Evolutionary conservation across 2,113 vertebrate species (phyloP).

Genomic region (Physeter macrocephalus): DNA sequence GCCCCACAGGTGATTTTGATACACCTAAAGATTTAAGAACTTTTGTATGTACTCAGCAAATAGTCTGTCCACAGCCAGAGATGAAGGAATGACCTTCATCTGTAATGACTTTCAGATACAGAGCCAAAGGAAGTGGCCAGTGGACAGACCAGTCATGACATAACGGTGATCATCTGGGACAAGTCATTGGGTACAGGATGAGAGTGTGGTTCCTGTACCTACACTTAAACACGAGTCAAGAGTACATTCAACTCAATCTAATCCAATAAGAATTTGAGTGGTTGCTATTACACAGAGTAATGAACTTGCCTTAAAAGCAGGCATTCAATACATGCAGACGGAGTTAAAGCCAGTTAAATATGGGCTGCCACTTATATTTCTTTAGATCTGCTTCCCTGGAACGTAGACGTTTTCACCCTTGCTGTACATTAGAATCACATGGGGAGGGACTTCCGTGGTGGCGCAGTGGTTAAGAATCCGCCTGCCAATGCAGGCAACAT

Average conservation of each 20-base stretch:
- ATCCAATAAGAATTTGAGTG: neutral
- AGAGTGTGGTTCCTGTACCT: neutral
- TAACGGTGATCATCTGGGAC: neutral
- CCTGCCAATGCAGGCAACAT: too few species aligned
- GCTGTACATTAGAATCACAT: neutral
- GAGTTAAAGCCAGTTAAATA: neutral
- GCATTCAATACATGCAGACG: neutral
- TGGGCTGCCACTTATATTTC: neutral
- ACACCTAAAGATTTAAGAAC: neutral
- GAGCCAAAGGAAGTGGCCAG: neutral
- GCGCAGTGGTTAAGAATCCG: too few species aligned
- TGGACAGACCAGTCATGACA: neutral
- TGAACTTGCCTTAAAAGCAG: slow-evolving; percentile 16
- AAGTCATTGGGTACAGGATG: neutral
- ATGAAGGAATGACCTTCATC: neutral
- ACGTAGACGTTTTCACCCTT: neutral
- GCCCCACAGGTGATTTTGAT: too few species aligned
- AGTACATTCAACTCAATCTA: neutral
- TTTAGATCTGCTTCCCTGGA: neutral
- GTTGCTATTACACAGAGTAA: neutral
- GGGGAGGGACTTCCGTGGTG: neutral
- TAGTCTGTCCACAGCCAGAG: neutral
- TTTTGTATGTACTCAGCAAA: neutral
- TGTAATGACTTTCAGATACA: neutral
- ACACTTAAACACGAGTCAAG: neutral